Conservation (phyloP, 2,113 vertebrate genomes). For the Pica pica region DNA sequence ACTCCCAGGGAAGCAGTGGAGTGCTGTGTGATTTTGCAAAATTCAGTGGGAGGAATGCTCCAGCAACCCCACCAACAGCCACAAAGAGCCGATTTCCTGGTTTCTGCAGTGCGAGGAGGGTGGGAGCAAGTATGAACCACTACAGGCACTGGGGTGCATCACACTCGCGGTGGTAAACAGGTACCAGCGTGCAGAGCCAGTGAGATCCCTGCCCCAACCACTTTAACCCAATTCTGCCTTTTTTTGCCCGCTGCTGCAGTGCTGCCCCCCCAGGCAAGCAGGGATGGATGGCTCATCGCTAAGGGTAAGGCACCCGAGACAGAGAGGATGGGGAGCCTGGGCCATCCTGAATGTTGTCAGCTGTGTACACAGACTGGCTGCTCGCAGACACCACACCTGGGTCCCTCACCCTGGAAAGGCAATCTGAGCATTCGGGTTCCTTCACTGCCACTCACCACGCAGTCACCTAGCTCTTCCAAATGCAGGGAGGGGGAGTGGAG, state of each 20-base stretch:
- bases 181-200: fast-evolving
- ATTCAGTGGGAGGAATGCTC: background rate
- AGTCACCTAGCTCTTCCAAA: background rate
- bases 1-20: background rate
- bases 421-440: background rate
- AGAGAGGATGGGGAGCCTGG: background rate
- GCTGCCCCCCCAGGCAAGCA: background rate
- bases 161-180: background rate
- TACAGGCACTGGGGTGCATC: background rate
- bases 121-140: background rate
- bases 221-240: background rate
- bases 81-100: background rate
- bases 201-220: background rate
- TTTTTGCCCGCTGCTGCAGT: fast-evolving
- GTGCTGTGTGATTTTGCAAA: background rate
- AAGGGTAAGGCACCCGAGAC: fast-evolving
- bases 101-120: background rate
- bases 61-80: background rate
- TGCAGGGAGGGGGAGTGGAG: background rate
- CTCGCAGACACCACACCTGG: background rate
- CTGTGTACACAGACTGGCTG: background rate
- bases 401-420: background rate
- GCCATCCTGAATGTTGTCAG: background rate
- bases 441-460: background rate
- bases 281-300: background rate